Evolutionary conservation across 2,888 invertebrate genomes (phyloP).

Genomic region (Ochropacha duplaris): DNA sequence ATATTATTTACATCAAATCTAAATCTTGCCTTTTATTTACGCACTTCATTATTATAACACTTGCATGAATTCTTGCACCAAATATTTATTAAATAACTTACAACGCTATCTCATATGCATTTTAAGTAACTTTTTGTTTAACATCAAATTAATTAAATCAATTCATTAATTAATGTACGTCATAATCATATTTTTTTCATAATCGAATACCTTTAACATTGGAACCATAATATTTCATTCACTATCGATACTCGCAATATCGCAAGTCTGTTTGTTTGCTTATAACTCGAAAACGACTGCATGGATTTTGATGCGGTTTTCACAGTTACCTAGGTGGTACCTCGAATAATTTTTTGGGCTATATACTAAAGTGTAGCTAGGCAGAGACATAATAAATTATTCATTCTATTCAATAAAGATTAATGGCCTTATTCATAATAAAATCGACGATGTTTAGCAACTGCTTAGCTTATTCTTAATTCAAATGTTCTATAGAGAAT

Average conservation of each 20-base stretch:
- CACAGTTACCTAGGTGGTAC: too few relatives aligned
- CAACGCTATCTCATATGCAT: neutral
- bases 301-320: too few relatives aligned
- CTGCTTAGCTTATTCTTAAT: too few relatives aligned
- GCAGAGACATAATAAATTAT: too few relatives aligned
- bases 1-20: constrained; percentile 39
- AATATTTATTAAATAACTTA: neutral
- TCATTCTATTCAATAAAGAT: neutral
- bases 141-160: neutral
- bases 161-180: neutral
- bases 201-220: neutral
- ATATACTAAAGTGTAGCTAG: too few relatives aligned
- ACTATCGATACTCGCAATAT: neutral
- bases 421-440: too few relatives aligned
- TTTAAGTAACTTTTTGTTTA: neutral
- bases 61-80: constrained; percentile 11
- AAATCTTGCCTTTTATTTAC: constrained; percentile 39
- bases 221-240: constrained; percentile 12
- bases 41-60: constrained; percentile 19
- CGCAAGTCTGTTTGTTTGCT: too few relatives aligned
- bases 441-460: too few relatives aligned
- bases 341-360: too few relatives aligned
- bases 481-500: too few relatives aligned
- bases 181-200: neutral
- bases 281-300: too few relatives aligned